Evolutionary conservation across 2,797 vertebrate genomes (phyloP).

Genomic region (Smutsia temminckii): DNA sequence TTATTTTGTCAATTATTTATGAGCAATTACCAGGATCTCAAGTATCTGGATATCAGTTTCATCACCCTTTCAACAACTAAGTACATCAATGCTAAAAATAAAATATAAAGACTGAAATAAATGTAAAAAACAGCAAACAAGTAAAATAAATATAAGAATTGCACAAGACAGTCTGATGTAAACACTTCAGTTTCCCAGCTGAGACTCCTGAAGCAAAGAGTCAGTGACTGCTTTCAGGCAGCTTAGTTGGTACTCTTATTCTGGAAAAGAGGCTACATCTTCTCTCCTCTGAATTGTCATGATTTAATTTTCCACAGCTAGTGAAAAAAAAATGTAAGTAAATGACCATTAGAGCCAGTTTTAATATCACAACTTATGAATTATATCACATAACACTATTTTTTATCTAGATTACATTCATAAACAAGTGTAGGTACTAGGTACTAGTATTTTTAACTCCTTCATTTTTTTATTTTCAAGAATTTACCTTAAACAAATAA

Average conservation of each 20-base stretch:
- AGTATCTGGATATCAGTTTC: slow-evolving; percentile 79
- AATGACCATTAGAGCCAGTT: neutral
- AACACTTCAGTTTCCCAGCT: slow-evolving; percentile 87
- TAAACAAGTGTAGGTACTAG: neutral
- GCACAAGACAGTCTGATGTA: slow-evolving; percentile 92
- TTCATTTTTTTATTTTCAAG: neutral
- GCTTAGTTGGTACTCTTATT: slow-evolving; percentile 79
- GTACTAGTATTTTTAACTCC: neutral
- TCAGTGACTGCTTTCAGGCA: slow-evolving; percentile 81
- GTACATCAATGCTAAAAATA: slow-evolving; percentile 85
- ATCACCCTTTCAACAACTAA: slow-evolving; percentile 82
- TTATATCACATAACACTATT: neutral
- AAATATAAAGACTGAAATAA: slow-evolving; percentile 86
- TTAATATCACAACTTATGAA: neutral
- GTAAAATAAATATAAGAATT: slow-evolving; percentile 97
- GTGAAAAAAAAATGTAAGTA: neutral
- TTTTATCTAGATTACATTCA: slow-evolving; percentile 5
- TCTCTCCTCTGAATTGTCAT: slow-evolving; percentile 86
- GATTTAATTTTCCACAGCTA: slow-evolving; percentile 99
- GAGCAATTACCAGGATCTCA: slow-evolving; percentile 80
- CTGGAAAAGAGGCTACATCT: slow-evolving; percentile 74
- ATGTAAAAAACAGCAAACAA: slow-evolving; percentile 90
- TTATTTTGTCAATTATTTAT: slow-evolving; percentile 68
- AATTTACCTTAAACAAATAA: slow-evolving; percentile 15
- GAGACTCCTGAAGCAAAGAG: slow-evolving; percentile 82